A percentile compares a stretch with the other conserved stretches of the same genome.
Conservation (phyloP, 2,113 vertebrate genomes). For the Mobula birostris region DNA sequence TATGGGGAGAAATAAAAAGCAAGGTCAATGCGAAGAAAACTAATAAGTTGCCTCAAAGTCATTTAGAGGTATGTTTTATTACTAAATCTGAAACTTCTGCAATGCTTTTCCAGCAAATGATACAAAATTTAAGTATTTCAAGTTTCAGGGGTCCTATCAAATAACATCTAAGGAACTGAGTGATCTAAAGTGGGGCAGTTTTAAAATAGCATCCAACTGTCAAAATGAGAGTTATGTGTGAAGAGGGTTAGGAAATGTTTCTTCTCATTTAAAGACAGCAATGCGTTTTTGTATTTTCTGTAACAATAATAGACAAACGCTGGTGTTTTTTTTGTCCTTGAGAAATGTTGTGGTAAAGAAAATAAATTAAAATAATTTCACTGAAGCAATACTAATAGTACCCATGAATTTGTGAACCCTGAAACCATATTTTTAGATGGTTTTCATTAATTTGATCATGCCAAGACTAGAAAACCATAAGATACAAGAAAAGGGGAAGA, state of each 20-base stretch:
- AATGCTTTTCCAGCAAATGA: conserved; percentile 26
- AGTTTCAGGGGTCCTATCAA: neutral
- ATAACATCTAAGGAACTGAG: neutral
- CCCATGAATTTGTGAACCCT: neutral
- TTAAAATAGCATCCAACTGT: neutral
- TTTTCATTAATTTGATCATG: neutral
- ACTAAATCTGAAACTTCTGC: neutral
- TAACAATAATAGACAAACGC: no score
- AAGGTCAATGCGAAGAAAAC: neutral
- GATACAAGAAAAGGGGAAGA: no score
- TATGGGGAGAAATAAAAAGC: neutral
- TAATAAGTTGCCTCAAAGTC: neutral
- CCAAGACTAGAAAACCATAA: neutral
- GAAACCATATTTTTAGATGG: neutral
- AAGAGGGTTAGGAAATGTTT: neutral
- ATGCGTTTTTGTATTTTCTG: neutral
- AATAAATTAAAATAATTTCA: neutral
- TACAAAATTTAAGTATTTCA: neutral
- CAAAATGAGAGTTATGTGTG: neutral
- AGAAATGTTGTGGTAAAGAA: neutral
- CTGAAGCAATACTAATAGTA: neutral
- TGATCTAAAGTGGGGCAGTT: neutral
- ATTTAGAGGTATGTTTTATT: neutral
- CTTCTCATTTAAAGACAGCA: neutral
- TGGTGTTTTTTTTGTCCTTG: neutral